phyloP scores from a whole-genome alignment of 2,797 vertebrate species.

The Thalassophryne amazonica region DNA sequence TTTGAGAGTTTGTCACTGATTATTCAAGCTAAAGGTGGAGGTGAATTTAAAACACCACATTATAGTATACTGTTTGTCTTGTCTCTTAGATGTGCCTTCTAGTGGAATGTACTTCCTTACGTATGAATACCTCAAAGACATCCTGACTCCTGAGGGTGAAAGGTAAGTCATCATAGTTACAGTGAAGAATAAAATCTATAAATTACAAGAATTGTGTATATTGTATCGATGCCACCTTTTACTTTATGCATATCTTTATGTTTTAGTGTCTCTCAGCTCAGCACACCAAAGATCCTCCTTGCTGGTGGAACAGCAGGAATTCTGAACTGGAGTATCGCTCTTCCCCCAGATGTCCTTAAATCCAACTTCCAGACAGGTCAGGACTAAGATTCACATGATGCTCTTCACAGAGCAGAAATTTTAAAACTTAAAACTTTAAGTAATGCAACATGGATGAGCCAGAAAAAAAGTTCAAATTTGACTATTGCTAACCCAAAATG shows the following conservation, averaged over 20 bases:
- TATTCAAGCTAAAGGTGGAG: background rate
- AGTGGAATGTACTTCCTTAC: slow-evolving; percentile 77
- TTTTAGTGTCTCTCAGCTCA: slow-evolving; percentile 68
- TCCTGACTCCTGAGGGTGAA: slow-evolving; percentile 74
- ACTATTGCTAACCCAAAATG: too few relatives aligned
- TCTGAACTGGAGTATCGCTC: slow-evolving; percentile 78
- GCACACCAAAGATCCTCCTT: slow-evolving; percentile 72
- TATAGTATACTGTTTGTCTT: background rate
- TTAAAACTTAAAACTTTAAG: too few relatives aligned
- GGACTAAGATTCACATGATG: background rate
- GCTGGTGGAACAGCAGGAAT: slow-evolving; percentile 78
- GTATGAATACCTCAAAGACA: slow-evolving; percentile 72
- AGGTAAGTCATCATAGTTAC: slow-evolving; percentile 56
- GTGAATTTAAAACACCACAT: background rate
- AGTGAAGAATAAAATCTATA: background rate
- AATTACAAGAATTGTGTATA: background rate
- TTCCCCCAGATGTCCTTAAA: slow-evolving; percentile 81
- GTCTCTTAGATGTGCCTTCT: slow-evolving; percentile 73
- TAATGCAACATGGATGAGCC: too few relatives aligned
- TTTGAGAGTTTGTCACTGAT: too few relatives aligned
- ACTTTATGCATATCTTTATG: too few relatives aligned
- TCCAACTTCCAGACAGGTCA: slow-evolving; percentile 82
- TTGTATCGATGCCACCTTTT: too few relatives aligned
- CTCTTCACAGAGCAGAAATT: background rate
- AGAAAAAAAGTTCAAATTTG: too few relatives aligned